These are phyloP conservation scores for Phymorhynchus buccinoides DNA, from an alignment of 1,140 invertebrate species.

Conservation along the genomic window DNA sequence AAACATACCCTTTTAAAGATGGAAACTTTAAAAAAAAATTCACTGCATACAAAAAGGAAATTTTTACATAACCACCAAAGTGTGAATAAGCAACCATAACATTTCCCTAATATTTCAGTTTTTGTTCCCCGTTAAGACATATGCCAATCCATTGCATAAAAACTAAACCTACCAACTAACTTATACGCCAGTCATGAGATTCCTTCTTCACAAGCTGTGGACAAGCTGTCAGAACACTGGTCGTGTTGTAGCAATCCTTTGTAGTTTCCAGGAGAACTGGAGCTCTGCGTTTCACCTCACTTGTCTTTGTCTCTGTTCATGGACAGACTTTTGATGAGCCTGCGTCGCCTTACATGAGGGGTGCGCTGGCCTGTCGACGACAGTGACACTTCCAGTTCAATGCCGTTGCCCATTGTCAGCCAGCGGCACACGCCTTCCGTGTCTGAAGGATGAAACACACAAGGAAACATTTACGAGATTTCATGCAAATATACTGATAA, in stretches of 20 bases:
- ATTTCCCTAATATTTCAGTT: too few relatives aligned
- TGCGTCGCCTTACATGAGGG: constrained; percentile 25
- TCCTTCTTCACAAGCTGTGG: neutral
- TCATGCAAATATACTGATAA: too few relatives aligned
- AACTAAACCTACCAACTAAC: too few relatives aligned
- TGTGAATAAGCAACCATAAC: too few relatives aligned
- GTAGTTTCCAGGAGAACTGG: neutral
- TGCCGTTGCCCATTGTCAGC: constrained; percentile 38
- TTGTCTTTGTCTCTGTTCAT: constrained; percentile 50
- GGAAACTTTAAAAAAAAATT: too few relatives aligned
- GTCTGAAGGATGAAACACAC: constrained; percentile 4
- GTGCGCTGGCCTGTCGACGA: constrained; percentile 31
- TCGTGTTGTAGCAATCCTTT: neutral
- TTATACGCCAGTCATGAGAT: too few relatives aligned
- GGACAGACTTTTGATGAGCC: constrained; percentile 46
- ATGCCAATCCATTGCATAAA: too few relatives aligned
- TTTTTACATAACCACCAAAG: too few relatives aligned
- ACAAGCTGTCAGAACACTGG: neutral
- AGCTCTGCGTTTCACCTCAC: constrained; percentile 1
- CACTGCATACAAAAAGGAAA: too few relatives aligned
- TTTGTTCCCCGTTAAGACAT: too few relatives aligned
- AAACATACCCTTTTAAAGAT: too few relatives aligned
- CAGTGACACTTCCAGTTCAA: constrained; percentile 46
- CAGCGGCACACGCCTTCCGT: constrained; percentile 32
- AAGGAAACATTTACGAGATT: neutral